Evolutionary conservation across 2,888 invertebrate genomes (phyloP).

Genomic region (Beris morrisii): DNA sequence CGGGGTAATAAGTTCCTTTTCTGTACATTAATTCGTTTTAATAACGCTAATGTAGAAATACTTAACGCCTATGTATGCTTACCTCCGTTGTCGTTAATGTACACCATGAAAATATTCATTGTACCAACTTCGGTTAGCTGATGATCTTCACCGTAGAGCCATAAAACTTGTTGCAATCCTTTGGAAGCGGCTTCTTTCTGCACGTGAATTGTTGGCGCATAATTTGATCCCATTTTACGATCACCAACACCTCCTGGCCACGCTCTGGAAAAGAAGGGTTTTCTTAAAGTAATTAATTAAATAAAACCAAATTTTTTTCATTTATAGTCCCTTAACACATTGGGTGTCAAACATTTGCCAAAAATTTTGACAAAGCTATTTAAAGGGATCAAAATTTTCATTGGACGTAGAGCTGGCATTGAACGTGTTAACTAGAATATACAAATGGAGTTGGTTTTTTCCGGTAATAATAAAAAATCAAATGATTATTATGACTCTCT

Average conservation of each 20-base stretch:
- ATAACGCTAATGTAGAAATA: too few species aligned
- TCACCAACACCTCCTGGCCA: slow-evolving; percentile 96
- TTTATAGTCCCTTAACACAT: too few species aligned
- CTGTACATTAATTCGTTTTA: slow-evolving; percentile 58
- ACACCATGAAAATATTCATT: slow-evolving; percentile 95
- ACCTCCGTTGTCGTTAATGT: slow-evolving; percentile 89
- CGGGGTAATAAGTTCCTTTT: slow-evolving; percentile 89
- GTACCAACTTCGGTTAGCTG: slow-evolving; percentile 96
- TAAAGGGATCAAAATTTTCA: background rate
- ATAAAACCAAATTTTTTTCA: too few species aligned
- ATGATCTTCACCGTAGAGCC: slow-evolving; percentile 93
- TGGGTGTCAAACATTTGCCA: too few species aligned
- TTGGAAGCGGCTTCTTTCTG: slow-evolving; percentile 74
- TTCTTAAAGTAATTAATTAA: too few species aligned
- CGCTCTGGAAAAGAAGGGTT: slow-evolving; percentile 57
- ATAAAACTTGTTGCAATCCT: slow-evolving; percentile 92
- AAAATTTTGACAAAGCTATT: too few species aligned
- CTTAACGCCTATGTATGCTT: slow-evolving; percentile 42
- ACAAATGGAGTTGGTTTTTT: too few species aligned
- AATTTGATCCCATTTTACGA: slow-evolving; percentile 94
- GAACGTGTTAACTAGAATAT: too few species aligned
- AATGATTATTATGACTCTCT: background rate
- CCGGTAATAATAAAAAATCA: too few species aligned
- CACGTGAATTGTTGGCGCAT: slow-evolving; percentile 82
- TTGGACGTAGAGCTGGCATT: background rate